phyloP scores from a whole-genome alignment of 2,797 vertebrate species.

The Sebastes minor region DNA sequence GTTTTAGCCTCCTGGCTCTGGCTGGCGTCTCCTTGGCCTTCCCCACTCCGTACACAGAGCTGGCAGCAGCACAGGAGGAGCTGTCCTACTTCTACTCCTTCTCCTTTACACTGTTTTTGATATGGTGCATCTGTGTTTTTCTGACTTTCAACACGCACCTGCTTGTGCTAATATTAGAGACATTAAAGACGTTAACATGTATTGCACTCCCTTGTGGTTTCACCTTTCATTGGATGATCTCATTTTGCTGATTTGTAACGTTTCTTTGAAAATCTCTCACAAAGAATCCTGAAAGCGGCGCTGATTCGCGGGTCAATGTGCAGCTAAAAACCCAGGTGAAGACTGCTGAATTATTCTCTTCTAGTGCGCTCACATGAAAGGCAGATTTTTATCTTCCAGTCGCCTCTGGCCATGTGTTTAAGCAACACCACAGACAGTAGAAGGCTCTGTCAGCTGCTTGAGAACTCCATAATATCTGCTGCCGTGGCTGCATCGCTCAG shows the following conservation, averaged over 20 bases:
- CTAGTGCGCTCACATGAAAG: slow-evolving; percentile 69
- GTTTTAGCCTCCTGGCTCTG: slow-evolving; percentile 58
- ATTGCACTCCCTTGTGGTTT: slow-evolving; percentile 3
- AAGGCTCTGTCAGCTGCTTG: slow-evolving; percentile 42
- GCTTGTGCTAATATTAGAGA: slow-evolving; percentile 1
- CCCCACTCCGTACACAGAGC: slow-evolving; percentile 29
- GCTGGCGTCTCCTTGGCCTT: slow-evolving; percentile 24
- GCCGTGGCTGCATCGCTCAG: slow-evolving; percentile 33
- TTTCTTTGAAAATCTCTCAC: slow-evolving; percentile 50
- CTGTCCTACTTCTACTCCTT: slow-evolving; percentile 31
- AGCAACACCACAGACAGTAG: slow-evolving; percentile 27
- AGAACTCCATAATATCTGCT: slow-evolving; percentile 48
- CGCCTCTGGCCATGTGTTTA: slow-evolving; percentile 61
- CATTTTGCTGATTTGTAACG: slow-evolving; percentile 32
- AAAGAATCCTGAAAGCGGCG: slow-evolving; percentile 33
- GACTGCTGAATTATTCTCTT: slow-evolving; percentile 63
- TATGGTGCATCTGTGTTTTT: neutral
- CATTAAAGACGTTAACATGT: slow-evolving; percentile 5
- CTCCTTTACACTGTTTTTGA: neutral
- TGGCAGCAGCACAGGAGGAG: slow-evolving; percentile 26
- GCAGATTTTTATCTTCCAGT: slow-evolving; percentile 52
- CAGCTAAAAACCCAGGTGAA: slow-evolving; percentile 53
- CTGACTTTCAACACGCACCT: slow-evolving; percentile 1
- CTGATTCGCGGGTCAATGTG: slow-evolving; percentile 34
- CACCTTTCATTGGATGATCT: slow-evolving; percentile 28